Base-by-base conservation (phyloP, 2,888 invertebrate species). In the Cerastoderma edule region DNA sequence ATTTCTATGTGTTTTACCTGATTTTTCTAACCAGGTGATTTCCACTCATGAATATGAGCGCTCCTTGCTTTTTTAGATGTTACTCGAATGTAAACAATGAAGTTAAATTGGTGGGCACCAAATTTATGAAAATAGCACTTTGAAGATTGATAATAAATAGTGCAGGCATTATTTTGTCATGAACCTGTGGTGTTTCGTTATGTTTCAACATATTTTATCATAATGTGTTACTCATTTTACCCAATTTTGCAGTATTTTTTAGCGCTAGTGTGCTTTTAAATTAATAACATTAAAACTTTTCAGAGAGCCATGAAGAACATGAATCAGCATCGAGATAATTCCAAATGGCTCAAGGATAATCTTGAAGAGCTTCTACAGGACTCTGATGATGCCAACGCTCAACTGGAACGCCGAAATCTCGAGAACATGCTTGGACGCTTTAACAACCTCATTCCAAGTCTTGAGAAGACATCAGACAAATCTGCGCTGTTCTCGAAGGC, bases 301-400 rank as follows among this genome's bases (percentile, higher is more conserved):
- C 87, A 90, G 90, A 88, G 83, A 78, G 88, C 89, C 60, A 74
- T 88, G 84, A 79, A 85, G 22, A 88, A 89, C 72, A 86, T 88
- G 86, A 78, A 81, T 67, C 87, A 86, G 72, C 82, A 80, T 68
- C 77, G 77, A 54, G 97, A 98, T 92, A 97, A 97, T 89, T 97
- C 98, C 96, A 98, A 98, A 91, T 97, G 97, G 97, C 94, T 99
- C 70, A 97, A 98, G 0, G 97, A 97, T 93, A 97, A 96, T 19
- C 93, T 98, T 67, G 97, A 98, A 89, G 95, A 96, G 87, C 94
- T 99, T 75, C 95, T 96, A 27, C 96, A 96, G 44, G 96, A 97
- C 90, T 96, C 96, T 85, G 95, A 96, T 16, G 96, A 97, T 88
- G 94, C 94, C 57, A 96, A 97, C 93, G 96, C 96, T 0, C 94